Conservation (phyloP, 2,888 invertebrate genomes). For the Cerastoderma edule region DNA sequence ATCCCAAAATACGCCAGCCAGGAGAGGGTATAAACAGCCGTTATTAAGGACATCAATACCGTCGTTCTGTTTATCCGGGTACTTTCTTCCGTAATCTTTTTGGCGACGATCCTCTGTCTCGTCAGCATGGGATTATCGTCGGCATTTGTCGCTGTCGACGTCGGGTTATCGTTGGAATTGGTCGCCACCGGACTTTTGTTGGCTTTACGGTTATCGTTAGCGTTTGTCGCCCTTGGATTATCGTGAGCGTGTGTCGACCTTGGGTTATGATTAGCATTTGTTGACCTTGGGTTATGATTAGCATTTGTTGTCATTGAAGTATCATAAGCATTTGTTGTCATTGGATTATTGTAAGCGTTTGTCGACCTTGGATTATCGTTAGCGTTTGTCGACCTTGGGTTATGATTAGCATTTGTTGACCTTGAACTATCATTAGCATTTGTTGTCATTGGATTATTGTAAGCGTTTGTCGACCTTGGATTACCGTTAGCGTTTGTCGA, state of each 20-base stretch:
- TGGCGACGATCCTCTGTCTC: too few species aligned
- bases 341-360: not conserved
- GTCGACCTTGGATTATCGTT: too few species aligned
- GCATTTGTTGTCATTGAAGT: not conserved
- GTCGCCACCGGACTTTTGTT: not conserved
- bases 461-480: too few species aligned
- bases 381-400: too few species aligned
- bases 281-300: not conserved
- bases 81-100: not conserved
- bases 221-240: not conserved
- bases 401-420: too few species aligned
- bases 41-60: conserved; percentile 11
- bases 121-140: not conserved
- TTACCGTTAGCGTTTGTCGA: too few species aligned
- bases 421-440: too few species aligned
- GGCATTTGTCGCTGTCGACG: too few species aligned
- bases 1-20: not conserved
- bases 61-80: not conserved
- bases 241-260: not conserved
- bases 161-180: not conserved
- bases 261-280: not conserved
- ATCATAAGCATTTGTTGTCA: not conserved
- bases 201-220: not conserved
- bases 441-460: too few species aligned
- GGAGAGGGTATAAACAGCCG: not conserved